phyloP scores from a whole-genome alignment of 2,113 vertebrate species.

The Potamarius usumacintae region DNA sequence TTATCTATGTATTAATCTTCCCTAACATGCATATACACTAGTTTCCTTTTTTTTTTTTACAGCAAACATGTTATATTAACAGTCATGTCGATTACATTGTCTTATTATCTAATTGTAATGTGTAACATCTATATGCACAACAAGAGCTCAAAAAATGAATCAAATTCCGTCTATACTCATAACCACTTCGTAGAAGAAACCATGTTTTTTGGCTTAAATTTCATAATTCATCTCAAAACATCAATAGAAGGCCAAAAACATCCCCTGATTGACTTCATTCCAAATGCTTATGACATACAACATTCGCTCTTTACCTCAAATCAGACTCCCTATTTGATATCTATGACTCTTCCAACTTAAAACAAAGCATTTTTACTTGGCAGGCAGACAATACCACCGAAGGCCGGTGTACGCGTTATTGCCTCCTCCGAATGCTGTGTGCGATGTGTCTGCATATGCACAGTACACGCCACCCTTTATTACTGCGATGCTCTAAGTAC shows the following conservation, averaged over 20 bases:
- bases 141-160: background rate
- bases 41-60: background rate
- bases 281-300: background rate
- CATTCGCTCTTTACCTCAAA: background rate
- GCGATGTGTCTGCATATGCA: conserved; percentile 91
- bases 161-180: background rate
- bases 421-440: conserved; percentile 81
- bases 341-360: conserved; percentile 53
- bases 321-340: conserved; percentile 10
- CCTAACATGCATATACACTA: background rate
- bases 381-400: conserved; percentile 45
- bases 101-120: background rate
- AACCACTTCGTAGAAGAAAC: background rate
- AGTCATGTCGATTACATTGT: background rate
- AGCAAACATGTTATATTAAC: background rate
- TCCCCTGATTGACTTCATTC: background rate
- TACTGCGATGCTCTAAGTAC: conserved; percentile 96
- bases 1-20: background rate
- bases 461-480: conserved; percentile 95
- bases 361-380: conserved; percentile 35
- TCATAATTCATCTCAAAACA: background rate
- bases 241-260: background rate
- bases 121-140: no score
- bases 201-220: background rate
- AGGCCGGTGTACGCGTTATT: conserved; percentile 81